Evolutionary conservation across 2,113 vertebrate species (phyloP), one percentile per base, ranked within the genome.

Genomic region (Melospiza georgiana): DNA sequence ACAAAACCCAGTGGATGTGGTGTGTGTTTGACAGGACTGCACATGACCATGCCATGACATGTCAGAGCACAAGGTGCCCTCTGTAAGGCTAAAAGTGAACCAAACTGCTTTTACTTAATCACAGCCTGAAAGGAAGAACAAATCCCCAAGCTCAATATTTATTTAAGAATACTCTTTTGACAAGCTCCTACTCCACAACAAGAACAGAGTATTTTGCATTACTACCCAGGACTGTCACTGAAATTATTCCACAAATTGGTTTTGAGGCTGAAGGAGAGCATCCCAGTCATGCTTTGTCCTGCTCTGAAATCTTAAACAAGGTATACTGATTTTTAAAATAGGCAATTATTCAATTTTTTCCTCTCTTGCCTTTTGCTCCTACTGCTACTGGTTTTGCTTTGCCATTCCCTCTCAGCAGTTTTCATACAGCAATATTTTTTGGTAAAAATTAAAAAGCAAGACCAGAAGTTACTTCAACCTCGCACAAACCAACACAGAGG

Each of bases 401-500:
- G 35, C 27, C 33, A 17, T 2, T 8, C 21, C 15, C 33, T 52
- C 41, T 77, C 21, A 49, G 54, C 33, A 20, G 10, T 16, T 86
- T 66, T 55, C 68, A 81, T 7, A 4, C 0, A 7, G n/a, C 10
- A 77, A 21, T 4, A n/a, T 12, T 68, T 41, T n/a, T 63, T 61
- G n/a, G 31, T 87, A 49, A 41, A 66, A 66, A 84, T 13, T 51
- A 66, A 61, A 95, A 71, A 74, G 5, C 14, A 48, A 71, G 63
- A 76, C 43, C 21, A 57, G 57, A 72, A 6, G 21, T n/a, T 49
- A 41, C 22, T 69, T 74, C 59, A 80, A 9, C 51, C 19, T 51
- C 0, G 0, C 51, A 77, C 12, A 33, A 30, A 63, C 12, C 6
- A 0, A 2, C 59, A 67, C 5, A 22, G 17, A 67, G 48, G 8